Conservation (phyloP, 2,797 vertebrate genomes). For the Ispidina picta region DNA sequence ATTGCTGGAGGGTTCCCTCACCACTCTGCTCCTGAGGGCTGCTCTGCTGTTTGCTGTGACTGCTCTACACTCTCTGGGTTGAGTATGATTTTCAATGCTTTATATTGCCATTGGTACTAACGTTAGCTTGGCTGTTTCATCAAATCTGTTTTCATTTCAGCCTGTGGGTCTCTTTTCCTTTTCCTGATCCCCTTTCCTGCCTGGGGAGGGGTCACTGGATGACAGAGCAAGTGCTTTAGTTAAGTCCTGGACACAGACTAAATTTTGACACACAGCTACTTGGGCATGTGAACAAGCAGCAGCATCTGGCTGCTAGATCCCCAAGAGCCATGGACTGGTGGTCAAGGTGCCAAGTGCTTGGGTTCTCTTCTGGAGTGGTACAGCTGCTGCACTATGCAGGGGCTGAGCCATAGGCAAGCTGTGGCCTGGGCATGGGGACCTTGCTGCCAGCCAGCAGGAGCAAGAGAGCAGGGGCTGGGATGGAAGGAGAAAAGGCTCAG, state of each 20-base stretch:
- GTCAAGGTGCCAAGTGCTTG: fast-evolving
- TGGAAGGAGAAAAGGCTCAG: not conserved
- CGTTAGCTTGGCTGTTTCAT: no score
- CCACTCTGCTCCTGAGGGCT: not conserved
- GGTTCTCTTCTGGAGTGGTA: not conserved
- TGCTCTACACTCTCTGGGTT: no score
- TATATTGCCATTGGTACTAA: no score
- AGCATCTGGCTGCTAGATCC: not conserved
- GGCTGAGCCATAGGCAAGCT: not conserved
- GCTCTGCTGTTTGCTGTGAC: not conserved
- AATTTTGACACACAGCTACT: not conserved
- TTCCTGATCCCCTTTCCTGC: not conserved
- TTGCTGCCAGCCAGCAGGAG: no score
- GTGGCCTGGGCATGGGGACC: not conserved
- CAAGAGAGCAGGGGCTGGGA: not conserved
- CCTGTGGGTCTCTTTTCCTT: not conserved
- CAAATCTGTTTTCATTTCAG: not conserved
- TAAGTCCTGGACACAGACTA: no score
- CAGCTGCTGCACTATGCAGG: fast-evolving
- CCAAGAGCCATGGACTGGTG: fast-evolving
- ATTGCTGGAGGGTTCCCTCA: not conserved
- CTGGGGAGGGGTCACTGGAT: not conserved
- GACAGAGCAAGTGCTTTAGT: not conserved
- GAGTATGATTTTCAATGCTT: no score
- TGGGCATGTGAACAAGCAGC: fast-evolving